Evolutionary conservation across 1,140 invertebrate genomes (phyloP), one percentile per base, ranked within the genome.

Genomic region (Cydia amplana): DNA sequence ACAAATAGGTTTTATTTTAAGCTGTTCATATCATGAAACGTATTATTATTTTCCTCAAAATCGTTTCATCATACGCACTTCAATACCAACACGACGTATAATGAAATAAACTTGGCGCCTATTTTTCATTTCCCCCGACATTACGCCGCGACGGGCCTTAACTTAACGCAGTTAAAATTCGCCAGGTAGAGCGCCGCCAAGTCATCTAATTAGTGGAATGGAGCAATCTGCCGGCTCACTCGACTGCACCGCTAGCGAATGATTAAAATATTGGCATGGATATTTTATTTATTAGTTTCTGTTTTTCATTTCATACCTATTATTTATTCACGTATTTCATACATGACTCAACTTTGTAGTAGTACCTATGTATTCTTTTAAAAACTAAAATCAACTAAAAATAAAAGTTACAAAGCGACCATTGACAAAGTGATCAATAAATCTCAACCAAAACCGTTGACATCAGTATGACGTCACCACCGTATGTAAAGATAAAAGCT

Each of bases 191-290:
- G 64, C 55, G 20, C 18, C 18, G 55, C 25, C 64, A 36, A 67
- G 25, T 67, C 28, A 67, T 67, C 64, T 67, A 28, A 67, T 67
- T 67, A 67, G 64, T 23, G 28, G 28, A 67, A 67, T 67, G 64
- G 64, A 36, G 64, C 64, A 67, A 67, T 67, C 64, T 67, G 64
- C 25, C 64, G 25, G 64, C 64, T 36, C 60, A 64, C 60, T 64
- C 9, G 16, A 9, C 64, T 67, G 64, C 64, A 67, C 14, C 63
- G 16, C 18, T 9, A 5, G 55, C 10, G 49, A 28, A 28, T 64
- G 28, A 67, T 67, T 67, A 67, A 67, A 67, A 67, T 67, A 67
- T 67, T 67, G 64, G 14, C 64, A 18, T 4, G 28, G 60, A 25
- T 23, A 14, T 28, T 64, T 28, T 63, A 63, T n/a, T 18, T 64